Conservation (phyloP, 2,113 vertebrate species). For the Orthonyx spaldingii region DNA sequence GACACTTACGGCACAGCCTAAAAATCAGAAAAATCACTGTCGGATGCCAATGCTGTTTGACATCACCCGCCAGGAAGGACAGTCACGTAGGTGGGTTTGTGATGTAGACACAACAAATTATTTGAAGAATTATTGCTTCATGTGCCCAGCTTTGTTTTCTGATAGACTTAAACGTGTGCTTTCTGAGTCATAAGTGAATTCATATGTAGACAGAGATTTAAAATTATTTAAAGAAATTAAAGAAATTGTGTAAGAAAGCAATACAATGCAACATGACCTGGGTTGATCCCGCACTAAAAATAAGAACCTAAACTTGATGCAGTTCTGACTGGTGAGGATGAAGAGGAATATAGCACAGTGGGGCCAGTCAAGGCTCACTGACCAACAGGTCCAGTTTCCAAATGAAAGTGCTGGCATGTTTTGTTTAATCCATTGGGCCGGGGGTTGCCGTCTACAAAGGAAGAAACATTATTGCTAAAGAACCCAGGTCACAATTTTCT, state of each 20-base stretch:
- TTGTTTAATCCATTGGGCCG: fast-evolving
- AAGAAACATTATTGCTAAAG: not conserved
- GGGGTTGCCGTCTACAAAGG: not conserved
- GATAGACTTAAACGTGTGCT: not conserved
- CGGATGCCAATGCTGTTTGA: not conserved
- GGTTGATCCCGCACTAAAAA: fast-evolving
- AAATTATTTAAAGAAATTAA: not conserved
- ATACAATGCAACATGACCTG: fast-evolving
- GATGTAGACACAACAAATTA: not conserved
- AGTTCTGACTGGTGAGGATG: not conserved
- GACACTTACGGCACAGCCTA: not conserved
- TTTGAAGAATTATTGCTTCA: not conserved
- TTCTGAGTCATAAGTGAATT: not conserved
- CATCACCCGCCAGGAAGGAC: not conserved
- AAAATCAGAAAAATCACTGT: not conserved
- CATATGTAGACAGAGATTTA: not conserved
- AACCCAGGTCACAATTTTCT: fast-evolving
- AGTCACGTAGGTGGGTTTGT: not conserved
- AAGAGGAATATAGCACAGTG: not conserved
- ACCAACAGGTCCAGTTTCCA: not conserved
- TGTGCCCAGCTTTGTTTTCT: not conserved
- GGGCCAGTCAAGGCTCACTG: no score
- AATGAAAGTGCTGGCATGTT: fast-evolving
- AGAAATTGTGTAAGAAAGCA: not conserved
- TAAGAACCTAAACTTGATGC: not conserved